Evolutionary conservation across 2,113 vertebrate species (phyloP), one percentile per base, ranked within the genome.

Genomic region (Ailurus styani): DNA sequence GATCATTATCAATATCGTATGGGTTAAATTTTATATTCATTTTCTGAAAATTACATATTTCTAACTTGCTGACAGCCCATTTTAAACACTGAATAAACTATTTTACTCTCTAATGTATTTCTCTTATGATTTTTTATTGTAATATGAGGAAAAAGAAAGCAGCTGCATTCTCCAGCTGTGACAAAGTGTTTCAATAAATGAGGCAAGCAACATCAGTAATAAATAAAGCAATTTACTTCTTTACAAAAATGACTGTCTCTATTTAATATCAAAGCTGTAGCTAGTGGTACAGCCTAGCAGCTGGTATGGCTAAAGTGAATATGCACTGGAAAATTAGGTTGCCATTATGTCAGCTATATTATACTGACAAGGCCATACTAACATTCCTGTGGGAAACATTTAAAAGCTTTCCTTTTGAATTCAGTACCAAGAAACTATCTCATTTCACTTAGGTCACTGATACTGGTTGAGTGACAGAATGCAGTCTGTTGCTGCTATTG

Each of bases 91-190:
- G 34, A 97, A 95, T 64, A 94, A 82, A 93, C 25, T 54, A 77
- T 52, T 95, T 93, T 73, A 90, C 64, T 85, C 31, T 85, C 13
- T 95, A 78, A 89, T 93, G 18, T 70, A 85, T 86, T 95, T 94
- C 64, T 85, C 21, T 37, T 70, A 72, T 12, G 25, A 57, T 52
- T 84, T 95, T 83, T 95, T 73, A 82, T 93, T 93, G 31, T 78
- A 94, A 62, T 54, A 40, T 20, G 93, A 52, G 57, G 57, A 72
- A 47, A 86, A 96, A 82, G 89, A 89, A 91, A 90, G 57, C 92
- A 97, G 92, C 87, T 97, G 92, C 68, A 87, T 93, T 89, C 66
- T 93, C 83, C 93, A 96, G 95, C 91, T 96, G 96, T 88, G 77
- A 93, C 75, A 96, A 94, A 95, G 37, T 73, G 20, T 95, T 97